Base-by-base conservation (phyloP, 2,113 vertebrate genomes). In the Coptodon rendalli region DNA sequence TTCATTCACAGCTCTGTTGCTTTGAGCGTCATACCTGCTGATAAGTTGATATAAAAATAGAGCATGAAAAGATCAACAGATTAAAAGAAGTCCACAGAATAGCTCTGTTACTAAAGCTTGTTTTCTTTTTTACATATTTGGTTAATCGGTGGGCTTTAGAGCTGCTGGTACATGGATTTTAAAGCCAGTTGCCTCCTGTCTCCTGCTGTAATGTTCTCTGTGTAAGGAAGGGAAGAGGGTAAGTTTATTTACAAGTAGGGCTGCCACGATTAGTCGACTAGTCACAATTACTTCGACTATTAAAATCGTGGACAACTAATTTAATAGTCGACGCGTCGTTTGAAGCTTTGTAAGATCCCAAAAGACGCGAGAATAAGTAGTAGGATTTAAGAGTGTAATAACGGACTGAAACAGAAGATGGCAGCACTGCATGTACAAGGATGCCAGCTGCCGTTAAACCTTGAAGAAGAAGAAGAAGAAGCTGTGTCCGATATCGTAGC, bases 391-490 rank as follows among this genome's bases (percentile, higher is more conserved):
- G n/a, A 54, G 52, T 54, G 52, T 54, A 54, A 54, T 54, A 54
- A 54, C 1, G 3, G 52, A 54, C 52, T 54, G n/a, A 54, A 54
- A 54, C n/a, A 54, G n/a, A 54, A 54, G n/a, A 4, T 54, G 52
- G 52, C 52, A 54, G 52, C 9, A 54, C 3, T 54, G 52, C 52
- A 11, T 22, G n/a, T 6, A 22, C n/a, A 54, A 54, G 52, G n/a
- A 54, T 54, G n/a, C 5, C 9, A 54, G 52, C n/a, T 22, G 52
- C 9, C n/a, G 6, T 12, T 54, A 24, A 54, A 54, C 53, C n/a
- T 0, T 1, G 2, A 54, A 54, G 10, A 6, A 54, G 52, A 53
- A 52, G 50, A 54, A 52, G 50, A 54, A 54, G 53, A 6, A 0
- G 52, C 22, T 22, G 22, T 12, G n/a, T 54, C 3, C 1, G 10